Conservation (phyloP, 2,113 vertebrate species). For the Leucoraja erinaceus region DNA sequence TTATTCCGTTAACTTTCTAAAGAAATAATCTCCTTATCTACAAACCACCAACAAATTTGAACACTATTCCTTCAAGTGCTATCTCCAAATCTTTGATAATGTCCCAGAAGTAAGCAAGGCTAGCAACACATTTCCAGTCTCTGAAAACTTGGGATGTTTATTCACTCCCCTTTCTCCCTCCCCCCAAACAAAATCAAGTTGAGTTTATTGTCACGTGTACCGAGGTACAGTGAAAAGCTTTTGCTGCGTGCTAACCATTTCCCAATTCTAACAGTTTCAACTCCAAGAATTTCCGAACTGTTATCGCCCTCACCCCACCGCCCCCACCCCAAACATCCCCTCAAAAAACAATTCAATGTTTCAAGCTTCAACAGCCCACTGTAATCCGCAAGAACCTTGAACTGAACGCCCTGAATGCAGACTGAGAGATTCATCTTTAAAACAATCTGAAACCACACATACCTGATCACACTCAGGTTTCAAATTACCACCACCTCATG, state of each 20-base stretch:
- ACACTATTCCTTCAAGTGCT: neutral
- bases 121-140: neutral
- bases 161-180: no score
- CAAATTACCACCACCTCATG: no score
- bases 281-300: neutral
- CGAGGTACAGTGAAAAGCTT: no score
- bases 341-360: neutral
- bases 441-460: no score
- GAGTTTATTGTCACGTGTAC: no score
- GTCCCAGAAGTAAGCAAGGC: neutral
- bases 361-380: neutral
- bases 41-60: neutral
- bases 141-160: neutral
- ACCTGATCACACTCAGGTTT: no score
- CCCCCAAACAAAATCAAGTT: neutral
- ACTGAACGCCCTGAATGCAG: neutral
- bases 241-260: neutral
- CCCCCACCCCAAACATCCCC: neutral
- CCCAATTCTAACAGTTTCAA: neutral
- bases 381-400: neutral
- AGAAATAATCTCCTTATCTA: neutral
- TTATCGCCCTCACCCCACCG: neutral
- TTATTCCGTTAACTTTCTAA: neutral
- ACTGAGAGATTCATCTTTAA: neutral
- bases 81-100: neutral